Base-by-base conservation (phyloP, 2,113 vertebrate species). In the Raja brachyura region DNA sequence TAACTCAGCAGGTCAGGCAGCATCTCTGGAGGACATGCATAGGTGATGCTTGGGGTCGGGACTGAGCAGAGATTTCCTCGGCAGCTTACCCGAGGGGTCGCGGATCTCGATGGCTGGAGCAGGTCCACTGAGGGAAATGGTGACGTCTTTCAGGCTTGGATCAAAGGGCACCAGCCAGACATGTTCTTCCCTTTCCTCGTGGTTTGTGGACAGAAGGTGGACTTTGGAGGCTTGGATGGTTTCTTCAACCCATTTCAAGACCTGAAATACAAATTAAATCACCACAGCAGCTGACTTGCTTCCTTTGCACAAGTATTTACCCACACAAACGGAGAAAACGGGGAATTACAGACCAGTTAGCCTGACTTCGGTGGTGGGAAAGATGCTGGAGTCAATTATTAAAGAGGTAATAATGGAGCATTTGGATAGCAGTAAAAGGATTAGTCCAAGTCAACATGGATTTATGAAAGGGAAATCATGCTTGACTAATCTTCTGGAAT, bases 161-260 rank as follows among this genome's bases (percentile, higher is more conserved):
- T 98, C 98, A 54, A 99, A 97, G 93, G 97, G 97, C 75, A 99
- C 93, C 5, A 95, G 95, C 98, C 98, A 98, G 0, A 93, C 95
- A 93, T 97, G 97, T 93, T 98, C 97, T 90, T 97, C 97, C 0
- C 96, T 96, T 0, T 95, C 94, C 94, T 98, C 97, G 0, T 98
- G 98, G 94, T 99, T 97, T 0, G 96, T 97, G 81, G 98, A 98
- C 75, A 99, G 95, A 93, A 99, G 95, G 94, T 98, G 97, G 93
- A 99, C 98, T 94, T 98, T 99, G 96, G 98, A 97, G 90, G 97
- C 95, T 95, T 97, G 98, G 93, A 99, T 96, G 0, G 98, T 98
- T 93, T 97, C 97, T 94, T 99, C 98, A 31, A 99, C 98, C 98
- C 98, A 99, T 94, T 97, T 98, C 79, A 99, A 96, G 93, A 99